Evolutionary conservation across 2,797 vertebrate genomes (phyloP).

Genomic region (Clamator glandarius): DNA sequence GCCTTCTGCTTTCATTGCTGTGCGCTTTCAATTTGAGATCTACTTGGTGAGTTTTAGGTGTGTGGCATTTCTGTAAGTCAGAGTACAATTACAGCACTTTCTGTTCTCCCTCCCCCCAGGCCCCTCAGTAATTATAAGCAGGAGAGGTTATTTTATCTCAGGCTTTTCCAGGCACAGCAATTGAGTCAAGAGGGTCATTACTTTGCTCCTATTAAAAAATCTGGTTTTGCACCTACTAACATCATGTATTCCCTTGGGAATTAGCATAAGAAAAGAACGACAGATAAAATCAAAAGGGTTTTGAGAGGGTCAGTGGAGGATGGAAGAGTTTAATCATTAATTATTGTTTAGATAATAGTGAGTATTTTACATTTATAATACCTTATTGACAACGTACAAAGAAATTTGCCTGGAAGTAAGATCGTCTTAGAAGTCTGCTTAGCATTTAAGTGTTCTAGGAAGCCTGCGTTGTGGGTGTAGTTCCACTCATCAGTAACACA

Average conservation of each 20-base stretch:
- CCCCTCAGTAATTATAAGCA: conserved; percentile 33
- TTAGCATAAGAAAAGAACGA: background rate
- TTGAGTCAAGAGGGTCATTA: conserved; percentile 24
- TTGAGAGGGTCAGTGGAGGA: background rate
- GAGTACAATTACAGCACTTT: background rate
- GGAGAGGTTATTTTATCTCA: conserved; percentile 37
- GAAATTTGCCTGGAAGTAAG: background rate
- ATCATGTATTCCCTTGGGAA: background rate
- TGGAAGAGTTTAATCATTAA: background rate
- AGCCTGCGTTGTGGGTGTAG: background rate
- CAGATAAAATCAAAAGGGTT: background rate
- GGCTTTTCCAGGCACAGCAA: conserved; percentile 21
- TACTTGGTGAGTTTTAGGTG: background rate
- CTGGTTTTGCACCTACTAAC: background rate
- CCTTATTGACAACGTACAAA: background rate
- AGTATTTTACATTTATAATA: background rate
- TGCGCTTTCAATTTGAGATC: conserved; percentile 28
- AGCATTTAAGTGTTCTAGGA: background rate
- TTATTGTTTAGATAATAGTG: background rate
- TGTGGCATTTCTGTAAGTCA: background rate
- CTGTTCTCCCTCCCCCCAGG: background rate
- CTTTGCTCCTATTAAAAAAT: background rate
- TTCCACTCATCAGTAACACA: background rate
- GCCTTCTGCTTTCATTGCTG: background rate
- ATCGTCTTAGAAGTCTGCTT: background rate